Evolutionary conservation across 2,797 vertebrate genomes (phyloP).

Genomic region (Pangasius sanitwongsei): DNA sequence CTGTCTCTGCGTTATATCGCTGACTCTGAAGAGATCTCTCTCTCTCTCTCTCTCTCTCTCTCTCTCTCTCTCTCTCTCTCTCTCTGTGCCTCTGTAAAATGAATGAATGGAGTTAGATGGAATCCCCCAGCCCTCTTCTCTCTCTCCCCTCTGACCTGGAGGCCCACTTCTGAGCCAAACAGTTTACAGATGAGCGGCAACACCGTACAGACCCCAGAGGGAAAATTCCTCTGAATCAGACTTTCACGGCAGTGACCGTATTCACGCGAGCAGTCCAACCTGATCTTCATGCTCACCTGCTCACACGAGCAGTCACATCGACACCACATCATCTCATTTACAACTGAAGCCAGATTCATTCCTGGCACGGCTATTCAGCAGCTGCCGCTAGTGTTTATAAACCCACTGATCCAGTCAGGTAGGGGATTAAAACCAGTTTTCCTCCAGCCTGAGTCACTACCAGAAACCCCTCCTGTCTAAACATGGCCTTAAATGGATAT

Average conservation of each 20-base stretch:
- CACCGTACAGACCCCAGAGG: conserved; percentile 44
- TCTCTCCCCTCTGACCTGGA: conserved; percentile 27
- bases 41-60: not conserved
- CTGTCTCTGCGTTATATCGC: not conserved
- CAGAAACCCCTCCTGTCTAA: conserved; percentile 15
- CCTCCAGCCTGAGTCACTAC: not conserved
- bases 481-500: conserved; percentile 19
- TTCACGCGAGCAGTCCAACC: not conserved
- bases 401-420: conserved; percentile 10
- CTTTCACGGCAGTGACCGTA: not conserved
- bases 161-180: conserved; percentile 21
- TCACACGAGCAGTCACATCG: not conserved
- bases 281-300: conserved; percentile 18
- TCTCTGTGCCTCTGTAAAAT: not conserved
- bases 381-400: not conserved
- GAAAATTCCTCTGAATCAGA: conserved; percentile 45
- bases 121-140: not conserved
- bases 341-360: not conserved
- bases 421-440: conserved; percentile 13
- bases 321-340: not conserved
- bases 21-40: not conserved
- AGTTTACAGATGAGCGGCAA: conserved; percentile 42
- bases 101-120: not conserved
- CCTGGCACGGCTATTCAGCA: not conserved
- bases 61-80: not conserved